Evolutionary conservation across 2,888 invertebrate genomes (phyloP).

Genomic region (Thereva nobilitata): DNA sequence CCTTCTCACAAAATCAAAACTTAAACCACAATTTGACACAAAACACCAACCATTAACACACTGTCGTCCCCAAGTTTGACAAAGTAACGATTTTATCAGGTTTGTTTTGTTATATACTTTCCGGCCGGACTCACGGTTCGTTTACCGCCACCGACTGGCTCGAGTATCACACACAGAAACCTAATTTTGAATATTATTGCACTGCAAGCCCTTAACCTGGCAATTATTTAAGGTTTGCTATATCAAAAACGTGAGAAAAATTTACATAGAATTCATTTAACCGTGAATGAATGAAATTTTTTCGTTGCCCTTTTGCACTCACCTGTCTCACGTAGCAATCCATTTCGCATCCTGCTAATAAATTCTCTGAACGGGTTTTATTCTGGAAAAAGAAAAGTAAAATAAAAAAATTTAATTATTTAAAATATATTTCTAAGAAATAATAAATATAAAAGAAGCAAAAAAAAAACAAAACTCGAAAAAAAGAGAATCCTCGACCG

Average conservation of each 20-base stretch:
- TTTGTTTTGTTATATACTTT: slow-evolving; percentile 34
- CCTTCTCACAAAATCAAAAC: too few species aligned
- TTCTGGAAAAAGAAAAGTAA: slow-evolving; percentile 62
- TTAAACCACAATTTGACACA: too few species aligned
- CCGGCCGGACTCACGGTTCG: slow-evolving; percentile 41
- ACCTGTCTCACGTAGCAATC: slow-evolving; percentile 76
- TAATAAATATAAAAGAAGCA: too few species aligned
- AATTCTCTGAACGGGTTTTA: slow-evolving; percentile 59
- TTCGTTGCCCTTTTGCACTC: slow-evolving; percentile 47
- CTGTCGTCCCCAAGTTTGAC: too few species aligned
- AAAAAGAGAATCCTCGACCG: slow-evolving; percentile 55
- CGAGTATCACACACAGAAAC: slow-evolving; percentile 23
- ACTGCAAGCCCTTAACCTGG: background rate
- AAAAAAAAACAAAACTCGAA: too few species aligned
- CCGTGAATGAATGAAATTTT: background rate
- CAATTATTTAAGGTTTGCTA: too few species aligned
- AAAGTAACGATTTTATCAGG: slow-evolving; percentile 8
- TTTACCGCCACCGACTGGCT: slow-evolving; percentile 18
- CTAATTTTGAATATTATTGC: slow-evolving; percentile 6
- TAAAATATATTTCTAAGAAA: too few species aligned
- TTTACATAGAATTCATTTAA: too few species aligned
- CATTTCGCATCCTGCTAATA: slow-evolving; percentile 66
- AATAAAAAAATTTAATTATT: background rate
- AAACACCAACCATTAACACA: too few species aligned
- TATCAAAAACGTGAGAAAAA: too few species aligned